Conservation (phyloP, 2,888 invertebrate genomes). For the Chrysolina americana region DNA sequence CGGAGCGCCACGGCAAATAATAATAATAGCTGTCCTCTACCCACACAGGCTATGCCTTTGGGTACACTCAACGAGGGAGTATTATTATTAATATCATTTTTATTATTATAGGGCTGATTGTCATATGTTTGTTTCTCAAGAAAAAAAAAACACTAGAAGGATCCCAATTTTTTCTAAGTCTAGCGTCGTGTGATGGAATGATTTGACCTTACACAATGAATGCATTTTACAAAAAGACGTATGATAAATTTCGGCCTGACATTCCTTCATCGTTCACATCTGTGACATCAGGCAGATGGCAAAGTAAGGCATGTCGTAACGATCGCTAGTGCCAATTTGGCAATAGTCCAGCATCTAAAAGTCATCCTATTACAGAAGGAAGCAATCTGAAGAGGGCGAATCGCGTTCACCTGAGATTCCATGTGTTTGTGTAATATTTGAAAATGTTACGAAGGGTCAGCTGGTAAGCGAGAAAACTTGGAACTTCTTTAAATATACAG, state of each 20-base stretch:
- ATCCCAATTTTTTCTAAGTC: no score
- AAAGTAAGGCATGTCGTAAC: conserved; percentile 47
- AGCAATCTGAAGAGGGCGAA: conserved; percentile 46
- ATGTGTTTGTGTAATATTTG: conserved; percentile 50
- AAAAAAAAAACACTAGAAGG: no score
- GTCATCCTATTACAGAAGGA: conserved; percentile 50
- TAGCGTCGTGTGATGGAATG: no score
- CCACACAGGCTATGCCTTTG: no score
- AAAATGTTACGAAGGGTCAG: conserved; percentile 7
- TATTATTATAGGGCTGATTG: no score
- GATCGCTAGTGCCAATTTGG: conserved; percentile 53
- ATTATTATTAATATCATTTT: no score
- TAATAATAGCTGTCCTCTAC: no score
- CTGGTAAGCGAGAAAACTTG: not conserved
- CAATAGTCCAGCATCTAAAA: conserved; percentile 50
- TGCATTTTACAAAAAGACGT: not conserved
- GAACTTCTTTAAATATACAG: not conserved
- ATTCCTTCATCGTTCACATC: conserved; percentile 7
- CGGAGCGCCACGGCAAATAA: no score
- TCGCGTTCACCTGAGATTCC: conserved; percentile 53
- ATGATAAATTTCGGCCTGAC: conserved; percentile 10
- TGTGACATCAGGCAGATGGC: conserved; percentile 32
- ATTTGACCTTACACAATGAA: no score
- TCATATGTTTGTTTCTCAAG: no score
- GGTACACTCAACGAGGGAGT: no score